Percentiles rank a stretch among this genome's conserved stretches.
phyloP scores from a whole-genome alignment of 2,888 invertebrate genomes.

The Drosophila pegasa region DNA sequence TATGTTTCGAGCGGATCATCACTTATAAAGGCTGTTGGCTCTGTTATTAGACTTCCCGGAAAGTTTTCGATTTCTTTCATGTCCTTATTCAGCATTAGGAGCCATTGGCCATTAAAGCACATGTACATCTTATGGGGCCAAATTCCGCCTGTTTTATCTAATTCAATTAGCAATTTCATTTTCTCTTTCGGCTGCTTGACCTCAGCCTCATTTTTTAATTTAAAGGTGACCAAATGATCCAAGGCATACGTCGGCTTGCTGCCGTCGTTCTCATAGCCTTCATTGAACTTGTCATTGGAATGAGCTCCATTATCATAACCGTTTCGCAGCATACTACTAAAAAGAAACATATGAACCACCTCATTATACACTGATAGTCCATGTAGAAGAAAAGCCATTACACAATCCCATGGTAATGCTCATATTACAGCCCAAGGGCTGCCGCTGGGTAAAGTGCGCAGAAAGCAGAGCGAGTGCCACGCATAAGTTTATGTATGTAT shows the following conservation, averaged over 20 bases:
- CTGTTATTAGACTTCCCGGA: constrained; percentile 95
- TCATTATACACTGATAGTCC: too few relatives aligned
- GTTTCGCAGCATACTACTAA: constrained; percentile 69
- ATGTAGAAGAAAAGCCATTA: too few relatives aligned
- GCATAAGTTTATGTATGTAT: too few relatives aligned
- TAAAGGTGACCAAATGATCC: constrained; percentile 99
- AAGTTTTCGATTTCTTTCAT: constrained; percentile 98
- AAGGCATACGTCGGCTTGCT: constrained; percentile 92
- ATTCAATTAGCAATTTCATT: constrained; percentile 94
- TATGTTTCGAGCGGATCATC: constrained; percentile 98
- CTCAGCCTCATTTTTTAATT: constrained; percentile 94
- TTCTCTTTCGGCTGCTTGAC: constrained; percentile 95
- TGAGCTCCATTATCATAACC: constrained; percentile 70
- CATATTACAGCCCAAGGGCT: too few relatives aligned
- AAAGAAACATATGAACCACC: too few relatives aligned
- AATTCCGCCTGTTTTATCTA: constrained; percentile 97
- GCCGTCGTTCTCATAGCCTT: constrained; percentile 38
- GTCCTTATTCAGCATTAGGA: constrained; percentile 96
- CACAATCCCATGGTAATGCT: too few relatives aligned
- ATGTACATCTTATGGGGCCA: constrained; percentile 99
- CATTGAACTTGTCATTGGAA: constrained; percentile 38
- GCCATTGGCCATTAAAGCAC: constrained; percentile 93
- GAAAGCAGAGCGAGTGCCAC: too few relatives aligned
- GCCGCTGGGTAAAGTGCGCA: too few relatives aligned
- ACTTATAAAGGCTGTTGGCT: constrained; percentile 98